A percentile compares a stretch with the other conserved stretches of the same genome.
Conservation (phyloP, 2,113 vertebrate species). For the Sorex araneus region DNA sequence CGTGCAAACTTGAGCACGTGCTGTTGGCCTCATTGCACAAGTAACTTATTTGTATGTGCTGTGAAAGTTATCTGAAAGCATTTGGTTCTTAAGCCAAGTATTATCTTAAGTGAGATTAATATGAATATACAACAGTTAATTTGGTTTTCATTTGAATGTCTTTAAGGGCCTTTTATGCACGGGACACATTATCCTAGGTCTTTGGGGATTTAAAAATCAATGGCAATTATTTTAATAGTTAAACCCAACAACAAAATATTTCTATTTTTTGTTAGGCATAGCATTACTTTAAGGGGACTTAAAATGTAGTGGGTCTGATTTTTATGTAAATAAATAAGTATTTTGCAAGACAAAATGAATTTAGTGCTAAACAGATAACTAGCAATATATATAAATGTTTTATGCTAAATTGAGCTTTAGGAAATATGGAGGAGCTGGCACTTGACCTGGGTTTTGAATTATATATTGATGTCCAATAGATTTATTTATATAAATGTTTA, state of each 20-base stretch:
- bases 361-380: background rate
- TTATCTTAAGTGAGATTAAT: conserved; percentile 28
- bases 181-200: background rate
- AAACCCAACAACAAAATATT: background rate
- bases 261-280: too few species aligned
- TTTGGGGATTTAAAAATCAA: conserved; percentile 13
- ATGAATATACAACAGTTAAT: conserved; percentile 3
- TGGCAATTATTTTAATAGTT: background rate
- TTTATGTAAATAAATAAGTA: background rate
- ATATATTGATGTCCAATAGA: background rate
- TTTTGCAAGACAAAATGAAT: conserved; percentile 25
- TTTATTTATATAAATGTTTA: conserved; percentile 53
- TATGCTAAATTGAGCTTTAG: conserved; percentile 1
- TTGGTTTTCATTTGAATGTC: conserved; percentile 7
- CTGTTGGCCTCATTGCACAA: background rate
- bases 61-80: background rate
- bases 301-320: background rate
- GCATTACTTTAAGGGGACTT: background rate
- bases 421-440: background rate
- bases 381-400: background rate
- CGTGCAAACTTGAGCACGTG: background rate
- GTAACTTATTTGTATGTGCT: background rate
- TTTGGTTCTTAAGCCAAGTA: background rate
- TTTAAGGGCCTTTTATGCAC: background rate
- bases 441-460: conserved; percentile 37